Evolutionary conservation across 2,113 vertebrate genomes (phyloP).

Genomic region (Oceanites oceanicus): DNA sequence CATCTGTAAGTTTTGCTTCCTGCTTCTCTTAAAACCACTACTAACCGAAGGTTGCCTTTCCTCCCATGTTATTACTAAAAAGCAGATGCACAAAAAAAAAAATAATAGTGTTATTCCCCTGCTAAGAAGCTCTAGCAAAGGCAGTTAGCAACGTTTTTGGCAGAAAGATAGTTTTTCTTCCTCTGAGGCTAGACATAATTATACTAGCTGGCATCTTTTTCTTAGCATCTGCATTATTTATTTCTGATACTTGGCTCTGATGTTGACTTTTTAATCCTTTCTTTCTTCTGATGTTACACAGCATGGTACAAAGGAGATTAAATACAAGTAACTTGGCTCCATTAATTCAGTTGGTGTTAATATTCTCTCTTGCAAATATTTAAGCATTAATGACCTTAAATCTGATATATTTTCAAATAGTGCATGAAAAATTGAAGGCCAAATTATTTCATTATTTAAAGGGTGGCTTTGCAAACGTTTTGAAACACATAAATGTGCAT

Average conservation of each 20-base stretch:
- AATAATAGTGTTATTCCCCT: neutral
- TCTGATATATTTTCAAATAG: neutral
- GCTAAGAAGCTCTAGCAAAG: neutral
- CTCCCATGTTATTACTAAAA: neutral
- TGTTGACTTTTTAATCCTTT: neutral
- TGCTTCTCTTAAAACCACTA: neutral
- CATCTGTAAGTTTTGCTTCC: neutral
- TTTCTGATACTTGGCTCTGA: neutral
- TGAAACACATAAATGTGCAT: neutral
- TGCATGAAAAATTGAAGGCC: neutral
- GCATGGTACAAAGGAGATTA: neutral
- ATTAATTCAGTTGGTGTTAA: neutral
- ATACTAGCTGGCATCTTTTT: neutral
- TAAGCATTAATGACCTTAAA: neutral
- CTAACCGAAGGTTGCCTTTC: neutral
- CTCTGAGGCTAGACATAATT: neutral
- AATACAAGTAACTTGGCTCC: neutral
- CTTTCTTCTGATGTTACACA: neutral
- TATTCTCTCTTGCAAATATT: neutral
- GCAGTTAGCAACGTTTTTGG: neutral
- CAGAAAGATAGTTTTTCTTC: neutral
- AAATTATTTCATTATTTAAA: neutral
- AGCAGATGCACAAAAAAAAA: neutral
- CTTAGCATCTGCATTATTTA: neutral
- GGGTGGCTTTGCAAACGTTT: neutral